Percentiles rank a stretch among this genome's conserved stretches.
Conservation (phyloP, 2,888 invertebrate genomes). For the Leptopilina syphax region DNA sequence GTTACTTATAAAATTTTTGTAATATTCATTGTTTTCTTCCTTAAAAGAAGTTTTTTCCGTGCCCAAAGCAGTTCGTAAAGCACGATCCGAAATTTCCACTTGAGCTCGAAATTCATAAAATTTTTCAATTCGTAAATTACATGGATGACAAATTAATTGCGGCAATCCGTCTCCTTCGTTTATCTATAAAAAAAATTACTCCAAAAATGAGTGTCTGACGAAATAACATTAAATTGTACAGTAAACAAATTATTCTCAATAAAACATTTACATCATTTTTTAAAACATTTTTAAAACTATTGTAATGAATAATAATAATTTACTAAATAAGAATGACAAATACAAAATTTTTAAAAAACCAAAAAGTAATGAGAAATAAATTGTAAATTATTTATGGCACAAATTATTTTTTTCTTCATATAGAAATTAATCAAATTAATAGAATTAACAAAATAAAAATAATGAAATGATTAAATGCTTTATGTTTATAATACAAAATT, state of each 20-base stretch:
- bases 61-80: constrained; percentile 61
- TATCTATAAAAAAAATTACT: constrained; percentile 56
- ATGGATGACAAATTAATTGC: constrained; percentile 61
- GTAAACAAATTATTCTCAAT: too few species aligned
- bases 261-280: too few species aligned
- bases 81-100: constrained; percentile 64
- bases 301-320: too few species aligned
- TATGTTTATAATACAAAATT: constrained; percentile 4
- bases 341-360: too few species aligned
- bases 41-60: constrained; percentile 3
- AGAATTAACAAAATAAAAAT: background rate
- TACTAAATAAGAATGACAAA: too few species aligned
- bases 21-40: constrained; percentile 2
- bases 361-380: too few species aligned
- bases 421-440: background rate
- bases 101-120: constrained; percentile 65
- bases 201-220: background rate
- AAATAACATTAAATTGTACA: background rate
- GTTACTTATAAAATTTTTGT: constrained; percentile 46
- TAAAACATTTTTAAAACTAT: too few species aligned
- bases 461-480: too few species aligned
- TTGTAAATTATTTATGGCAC: background rate
- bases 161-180: constrained; percentile 64
- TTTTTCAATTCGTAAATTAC: constrained; percentile 62
- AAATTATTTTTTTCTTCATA: background rate